These are phyloP conservation scores for Sylvia atricapilla DNA, from an alignment of 2,113 vertebrate genomes.

Conservation along the genomic window DNA sequence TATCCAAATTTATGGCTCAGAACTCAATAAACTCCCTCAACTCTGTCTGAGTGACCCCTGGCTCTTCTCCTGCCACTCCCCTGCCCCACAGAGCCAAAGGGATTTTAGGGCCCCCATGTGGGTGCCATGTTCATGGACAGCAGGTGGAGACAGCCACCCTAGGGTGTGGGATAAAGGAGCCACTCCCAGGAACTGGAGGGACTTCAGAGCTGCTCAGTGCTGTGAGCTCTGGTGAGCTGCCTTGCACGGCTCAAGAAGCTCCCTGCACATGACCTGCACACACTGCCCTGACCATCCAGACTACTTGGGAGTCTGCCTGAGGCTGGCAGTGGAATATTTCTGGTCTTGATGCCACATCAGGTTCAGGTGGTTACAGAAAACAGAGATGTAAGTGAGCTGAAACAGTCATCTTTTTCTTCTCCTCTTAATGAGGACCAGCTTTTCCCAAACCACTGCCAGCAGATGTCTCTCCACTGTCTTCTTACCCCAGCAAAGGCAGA, in stretches of 20 bases:
- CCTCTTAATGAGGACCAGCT: neutral
- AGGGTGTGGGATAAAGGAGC: neutral
- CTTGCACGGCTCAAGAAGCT: neutral
- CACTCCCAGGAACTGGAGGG: neutral
- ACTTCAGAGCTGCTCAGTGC: neutral
- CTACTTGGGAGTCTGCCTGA: neutral
- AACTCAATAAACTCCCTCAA: neutral
- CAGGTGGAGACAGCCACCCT: neutral
- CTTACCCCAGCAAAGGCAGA: neutral
- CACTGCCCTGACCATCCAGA: neutral
- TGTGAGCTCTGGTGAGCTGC: neutral
- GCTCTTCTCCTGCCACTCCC: neutral
- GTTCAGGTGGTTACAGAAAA: neutral
- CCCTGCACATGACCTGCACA: neutral
- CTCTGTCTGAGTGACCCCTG: neutral
- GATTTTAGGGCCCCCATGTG: neutral
- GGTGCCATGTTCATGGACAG: neutral
- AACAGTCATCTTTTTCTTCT: neutral
- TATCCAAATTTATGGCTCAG: neutral
- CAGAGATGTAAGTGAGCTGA: neutral
- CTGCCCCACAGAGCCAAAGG: neutral
- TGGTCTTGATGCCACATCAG: neutral
- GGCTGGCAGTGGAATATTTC: neutral
- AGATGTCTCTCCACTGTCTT: neutral
- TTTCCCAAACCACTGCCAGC: neutral